Conservation (phyloP, 2,113 vertebrate genomes). For the Actenoides lindsayi region DNA sequence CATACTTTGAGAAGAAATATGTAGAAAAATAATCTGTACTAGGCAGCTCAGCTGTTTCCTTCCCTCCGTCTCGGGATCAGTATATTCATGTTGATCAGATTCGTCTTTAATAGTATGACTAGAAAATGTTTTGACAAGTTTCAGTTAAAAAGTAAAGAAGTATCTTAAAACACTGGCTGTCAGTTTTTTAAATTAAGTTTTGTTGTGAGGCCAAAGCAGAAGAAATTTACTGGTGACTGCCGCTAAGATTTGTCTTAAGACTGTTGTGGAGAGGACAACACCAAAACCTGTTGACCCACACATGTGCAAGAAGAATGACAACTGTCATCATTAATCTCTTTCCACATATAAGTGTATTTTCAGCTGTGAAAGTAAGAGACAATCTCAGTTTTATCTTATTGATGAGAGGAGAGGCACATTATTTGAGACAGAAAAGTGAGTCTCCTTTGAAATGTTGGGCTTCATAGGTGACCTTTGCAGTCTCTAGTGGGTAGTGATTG, state of each 20-base stretch:
- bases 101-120: background rate
- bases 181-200: background rate
- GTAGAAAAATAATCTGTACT: background rate
- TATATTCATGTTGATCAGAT: background rate
- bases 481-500: background rate
- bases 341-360: background rate
- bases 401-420: background rate
- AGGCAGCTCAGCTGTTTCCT: background rate
- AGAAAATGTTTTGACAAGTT: background rate
- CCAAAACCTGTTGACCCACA: background rate
- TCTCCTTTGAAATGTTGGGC: background rate
- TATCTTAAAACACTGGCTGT: background rate
- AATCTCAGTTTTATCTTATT: background rate
- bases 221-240: background rate
- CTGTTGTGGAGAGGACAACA: background rate
- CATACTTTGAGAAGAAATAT: background rate
- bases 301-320: background rate
- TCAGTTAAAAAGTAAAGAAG: background rate
- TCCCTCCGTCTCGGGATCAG: background rate
- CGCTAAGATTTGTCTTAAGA: background rate
- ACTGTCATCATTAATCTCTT: background rate
- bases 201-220: background rate
- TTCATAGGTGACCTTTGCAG: background rate
- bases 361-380: background rate
- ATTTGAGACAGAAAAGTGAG: background rate